These are phyloP conservation scores for Arremon aurantiirostris DNA, from an alignment of 2,797 vertebrate species.

Conservation along the genomic window DNA sequence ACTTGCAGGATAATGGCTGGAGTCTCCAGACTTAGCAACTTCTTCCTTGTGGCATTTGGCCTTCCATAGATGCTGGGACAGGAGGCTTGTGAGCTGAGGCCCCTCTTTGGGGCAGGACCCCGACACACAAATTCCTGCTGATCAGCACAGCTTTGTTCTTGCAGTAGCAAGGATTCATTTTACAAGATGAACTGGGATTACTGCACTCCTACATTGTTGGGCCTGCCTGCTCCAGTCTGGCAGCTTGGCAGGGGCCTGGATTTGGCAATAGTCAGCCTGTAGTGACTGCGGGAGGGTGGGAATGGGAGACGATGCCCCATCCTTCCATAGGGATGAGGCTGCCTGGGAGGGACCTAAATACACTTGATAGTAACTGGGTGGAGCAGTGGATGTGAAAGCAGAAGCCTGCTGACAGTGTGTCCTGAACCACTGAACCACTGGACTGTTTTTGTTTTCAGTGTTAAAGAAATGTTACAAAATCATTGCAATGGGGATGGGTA, in stretches of 20 bases:
- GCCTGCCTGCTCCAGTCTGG: neutral
- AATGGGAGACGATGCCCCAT: neutral
- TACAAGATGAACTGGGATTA: neutral
- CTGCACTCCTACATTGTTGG: neutral
- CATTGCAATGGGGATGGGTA: neutral
- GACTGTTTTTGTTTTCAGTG: neutral
- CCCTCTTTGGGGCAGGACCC: neutral
- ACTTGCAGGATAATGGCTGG: neutral
- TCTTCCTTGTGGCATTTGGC: neutral
- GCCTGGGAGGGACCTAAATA: neutral
- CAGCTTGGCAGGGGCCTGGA: neutral
- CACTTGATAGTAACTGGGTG: neutral
- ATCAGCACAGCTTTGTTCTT: neutral
- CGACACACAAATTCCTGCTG: neutral
- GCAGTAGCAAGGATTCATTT: neutral
- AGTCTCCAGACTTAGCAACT: neutral
- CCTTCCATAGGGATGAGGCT: neutral
- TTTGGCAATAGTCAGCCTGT: neutral
- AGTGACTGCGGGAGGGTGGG: fast-evolving
- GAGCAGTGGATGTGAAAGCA: neutral
- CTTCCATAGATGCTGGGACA: neutral
- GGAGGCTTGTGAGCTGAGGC: fast-evolving
- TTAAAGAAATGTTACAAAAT: neutral
- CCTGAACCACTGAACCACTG: neutral
- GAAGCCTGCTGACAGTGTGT: neutral